Percentiles rank a stretch among this genome's conserved stretches.
phyloP scores from a whole-genome alignment of 2,113 vertebrate genomes.

The Ceyx margarethae region DNA sequence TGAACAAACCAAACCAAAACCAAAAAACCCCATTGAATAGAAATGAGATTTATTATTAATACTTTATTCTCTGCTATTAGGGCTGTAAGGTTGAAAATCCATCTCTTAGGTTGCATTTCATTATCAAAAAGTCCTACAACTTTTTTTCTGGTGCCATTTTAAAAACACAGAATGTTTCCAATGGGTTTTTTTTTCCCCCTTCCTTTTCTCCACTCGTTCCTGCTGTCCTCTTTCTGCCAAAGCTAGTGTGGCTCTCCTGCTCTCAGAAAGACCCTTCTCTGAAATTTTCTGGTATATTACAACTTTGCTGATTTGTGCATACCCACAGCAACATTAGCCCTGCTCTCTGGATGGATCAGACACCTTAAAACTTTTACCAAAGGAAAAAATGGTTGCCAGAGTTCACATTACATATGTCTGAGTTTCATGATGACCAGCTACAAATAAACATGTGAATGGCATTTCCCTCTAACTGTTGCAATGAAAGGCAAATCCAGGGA shows the following conservation, averaged over 20 bases:
- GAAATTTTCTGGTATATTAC: not conserved
- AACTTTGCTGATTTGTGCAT: not conserved
- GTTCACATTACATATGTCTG: accelerated
- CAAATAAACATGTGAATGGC: not conserved
- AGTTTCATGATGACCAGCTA: not conserved
- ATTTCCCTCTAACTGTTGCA: not conserved
- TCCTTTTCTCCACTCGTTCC: not conserved
- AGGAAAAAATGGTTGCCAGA: not conserved
- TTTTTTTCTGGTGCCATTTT: not conserved
- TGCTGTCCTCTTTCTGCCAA: not conserved
- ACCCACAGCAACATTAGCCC: not conserved
- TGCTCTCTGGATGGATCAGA: not conserved
- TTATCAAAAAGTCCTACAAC: not conserved
- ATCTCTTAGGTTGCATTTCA: not conserved
- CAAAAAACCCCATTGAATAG: not conserved
- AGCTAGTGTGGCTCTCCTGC: not conserved
- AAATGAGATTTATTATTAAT: not conserved
- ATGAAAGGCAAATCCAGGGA: not conserved
- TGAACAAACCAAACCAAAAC: not conserved
- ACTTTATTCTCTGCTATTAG: not conserved
- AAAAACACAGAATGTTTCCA: not conserved
- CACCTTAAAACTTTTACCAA: not conserved
- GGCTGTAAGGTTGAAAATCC: not conserved
- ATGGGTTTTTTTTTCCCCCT: not conserved
- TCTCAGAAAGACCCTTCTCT: not conserved